These are phyloP conservation scores for Myotis vivesi DNA, from an alignment of 2,797 vertebrate genomes.

Conservation along the genomic window DNA sequence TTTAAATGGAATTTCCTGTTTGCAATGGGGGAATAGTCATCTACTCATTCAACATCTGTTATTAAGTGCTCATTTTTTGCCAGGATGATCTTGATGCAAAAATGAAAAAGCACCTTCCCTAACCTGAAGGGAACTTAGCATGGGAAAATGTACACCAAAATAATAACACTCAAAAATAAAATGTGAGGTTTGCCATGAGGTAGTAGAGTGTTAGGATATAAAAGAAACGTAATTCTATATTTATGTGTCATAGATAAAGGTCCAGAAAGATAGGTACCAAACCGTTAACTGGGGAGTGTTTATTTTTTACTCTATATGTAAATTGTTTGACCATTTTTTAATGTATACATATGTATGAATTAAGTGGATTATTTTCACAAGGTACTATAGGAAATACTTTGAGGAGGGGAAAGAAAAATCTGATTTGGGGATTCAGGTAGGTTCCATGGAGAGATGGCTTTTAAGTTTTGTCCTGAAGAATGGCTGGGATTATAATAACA, in stretches of 20 bases:
- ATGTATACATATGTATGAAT: not conserved
- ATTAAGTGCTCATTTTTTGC: not conserved
- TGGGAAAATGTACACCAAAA: not conserved
- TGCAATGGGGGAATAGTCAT: not conserved
- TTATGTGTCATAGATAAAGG: not conserved
- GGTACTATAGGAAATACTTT: not conserved
- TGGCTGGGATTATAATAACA: not conserved
- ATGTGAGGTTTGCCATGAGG: not conserved
- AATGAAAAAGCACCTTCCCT: not conserved
- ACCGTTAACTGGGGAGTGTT: not conserved
- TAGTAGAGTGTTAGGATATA: not conserved
- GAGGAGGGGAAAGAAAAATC: not conserved
- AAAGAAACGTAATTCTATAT: not conserved
- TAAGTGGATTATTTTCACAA: not conserved
- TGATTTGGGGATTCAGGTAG: not conserved
- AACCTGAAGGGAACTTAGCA: constrained; percentile 24
- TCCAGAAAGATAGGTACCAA: not conserved
- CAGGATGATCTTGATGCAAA: constrained; percentile 18
- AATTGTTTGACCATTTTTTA: constrained; percentile 26
- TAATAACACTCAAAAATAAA: not conserved
- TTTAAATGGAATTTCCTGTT: constrained; percentile 5
- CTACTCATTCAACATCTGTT: not conserved
- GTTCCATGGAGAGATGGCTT: not conserved
- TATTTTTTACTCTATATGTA: not conserved
- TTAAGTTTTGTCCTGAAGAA: not conserved